phyloP scores from a whole-genome alignment of 1,140 invertebrate genomes.

The Piezodorus guildinii region DNA sequence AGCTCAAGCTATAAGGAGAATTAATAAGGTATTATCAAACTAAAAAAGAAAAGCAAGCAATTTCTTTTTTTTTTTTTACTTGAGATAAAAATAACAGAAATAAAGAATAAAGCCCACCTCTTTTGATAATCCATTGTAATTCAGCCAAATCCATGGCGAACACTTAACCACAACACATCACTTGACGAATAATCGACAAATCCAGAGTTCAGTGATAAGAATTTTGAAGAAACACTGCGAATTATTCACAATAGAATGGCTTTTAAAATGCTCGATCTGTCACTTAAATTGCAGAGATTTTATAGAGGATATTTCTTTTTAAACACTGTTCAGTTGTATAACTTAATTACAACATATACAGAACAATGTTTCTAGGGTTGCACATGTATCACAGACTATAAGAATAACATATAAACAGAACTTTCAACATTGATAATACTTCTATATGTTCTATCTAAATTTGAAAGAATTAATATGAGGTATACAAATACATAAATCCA shows the following conservation, averaged over 20 bases:
- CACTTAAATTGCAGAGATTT: constrained; percentile 10
- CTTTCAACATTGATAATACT: too few relatives aligned
- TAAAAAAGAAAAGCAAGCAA: too few relatives aligned
- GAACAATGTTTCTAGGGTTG: not conserved
- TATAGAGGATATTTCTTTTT: not conserved
- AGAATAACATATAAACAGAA: not conserved
- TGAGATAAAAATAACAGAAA: not conserved
- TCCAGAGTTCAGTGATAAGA: not conserved
- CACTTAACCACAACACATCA: not conserved
- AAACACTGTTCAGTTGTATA: not conserved
- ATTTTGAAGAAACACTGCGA: too few relatives aligned
- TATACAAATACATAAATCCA: too few relatives aligned
- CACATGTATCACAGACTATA: constrained; percentile 14
- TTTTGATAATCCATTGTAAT: not conserved
- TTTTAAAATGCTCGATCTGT: not conserved
- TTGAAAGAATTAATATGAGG: too few relatives aligned
- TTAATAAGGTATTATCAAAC: too few relatives aligned
- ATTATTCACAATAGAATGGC: not conserved
- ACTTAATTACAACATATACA: not conserved
- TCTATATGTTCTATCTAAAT: too few relatives aligned
- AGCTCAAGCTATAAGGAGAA: too few relatives aligned
- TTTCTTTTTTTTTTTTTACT: too few relatives aligned
- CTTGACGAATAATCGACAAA: not conserved
- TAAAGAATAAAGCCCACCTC: constrained; percentile 8
- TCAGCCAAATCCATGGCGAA: not conserved